Percentiles rank a stretch among this genome's conserved stretches.
Evolutionary conservation across 2,888 invertebrate genomes (phyloP).

Genomic region (Eurytoma adleriae): DNA sequence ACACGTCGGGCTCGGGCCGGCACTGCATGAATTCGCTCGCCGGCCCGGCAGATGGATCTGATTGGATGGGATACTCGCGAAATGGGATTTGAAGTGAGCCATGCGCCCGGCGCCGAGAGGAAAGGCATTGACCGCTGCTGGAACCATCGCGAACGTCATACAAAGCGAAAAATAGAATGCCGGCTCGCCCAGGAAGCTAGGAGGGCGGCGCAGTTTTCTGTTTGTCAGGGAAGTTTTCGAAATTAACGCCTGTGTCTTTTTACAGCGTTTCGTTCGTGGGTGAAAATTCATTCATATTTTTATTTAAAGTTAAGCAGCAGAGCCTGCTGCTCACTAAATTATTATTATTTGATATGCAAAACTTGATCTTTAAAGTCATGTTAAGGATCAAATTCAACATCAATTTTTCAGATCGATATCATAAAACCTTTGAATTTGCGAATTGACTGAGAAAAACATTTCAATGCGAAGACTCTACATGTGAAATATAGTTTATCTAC

Average conservation of each 20-base stretch:
- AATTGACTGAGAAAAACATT: too few species aligned
- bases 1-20: constrained; percentile 3
- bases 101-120: neutral
- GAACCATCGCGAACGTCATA: neutral
- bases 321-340: too few species aligned
- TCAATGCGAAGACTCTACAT: too few species aligned
- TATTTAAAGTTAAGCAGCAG: too few species aligned
- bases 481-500: too few species aligned
- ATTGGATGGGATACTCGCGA: constrained; percentile 57
- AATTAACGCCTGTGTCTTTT: neutral
- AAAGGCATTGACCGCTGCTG: constrained; percentile 12
- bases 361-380: too few species aligned
- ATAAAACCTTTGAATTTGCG: too few species aligned
- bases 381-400: too few species aligned
- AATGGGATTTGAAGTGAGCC: constrained; percentile 49
- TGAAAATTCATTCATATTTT: too few species aligned
- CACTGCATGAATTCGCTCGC: constrained; percentile 33
- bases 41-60: constrained; percentile 40
- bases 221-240: neutral
- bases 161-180: constrained; percentile 20
- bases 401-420: too few species aligned
- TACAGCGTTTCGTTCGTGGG: too few species aligned
- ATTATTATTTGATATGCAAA: too few species aligned
- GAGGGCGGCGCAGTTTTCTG: neutral
- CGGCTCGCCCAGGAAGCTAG: neutral